phyloP scores from a whole-genome alignment of 2,797 vertebrate species.

The Halcyon chelicuti region DNA sequence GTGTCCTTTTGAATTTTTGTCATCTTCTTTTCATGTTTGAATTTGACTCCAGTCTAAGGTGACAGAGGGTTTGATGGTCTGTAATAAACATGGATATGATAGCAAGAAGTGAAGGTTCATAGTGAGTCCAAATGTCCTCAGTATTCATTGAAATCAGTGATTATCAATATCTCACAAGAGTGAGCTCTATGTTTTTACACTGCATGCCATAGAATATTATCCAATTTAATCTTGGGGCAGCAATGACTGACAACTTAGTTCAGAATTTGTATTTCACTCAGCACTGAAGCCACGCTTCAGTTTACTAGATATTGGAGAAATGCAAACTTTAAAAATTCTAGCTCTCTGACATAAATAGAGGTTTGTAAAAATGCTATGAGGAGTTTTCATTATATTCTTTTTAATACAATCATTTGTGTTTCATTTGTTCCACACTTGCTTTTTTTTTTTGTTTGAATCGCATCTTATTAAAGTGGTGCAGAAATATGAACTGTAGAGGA shows the following conservation, averaged over 20 bases:
- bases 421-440: background rate
- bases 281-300: background rate
- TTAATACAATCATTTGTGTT: background rate
- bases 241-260: background rate
- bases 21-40: background rate
- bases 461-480: background rate
- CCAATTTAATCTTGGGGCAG: background rate
- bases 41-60: background rate
- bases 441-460: background rate
- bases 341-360: background rate
- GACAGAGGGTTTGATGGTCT: background rate
- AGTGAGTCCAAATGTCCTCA: background rate
- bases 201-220: background rate
- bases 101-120: background rate
- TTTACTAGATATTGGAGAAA: background rate
- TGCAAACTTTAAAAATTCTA: background rate
- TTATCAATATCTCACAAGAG: background rate
- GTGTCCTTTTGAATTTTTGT: background rate
- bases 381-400: background rate
- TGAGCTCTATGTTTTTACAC: background rate
- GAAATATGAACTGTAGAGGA: background rate
- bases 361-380: background rate
- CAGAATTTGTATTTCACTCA: background rate
- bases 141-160: background rate
- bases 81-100: background rate